Percentiles rank a stretch among this genome's conserved stretches.
Evolutionary conservation across 2,888 invertebrate species (phyloP).

Genomic region (Napeogenes inachia): DNA sequence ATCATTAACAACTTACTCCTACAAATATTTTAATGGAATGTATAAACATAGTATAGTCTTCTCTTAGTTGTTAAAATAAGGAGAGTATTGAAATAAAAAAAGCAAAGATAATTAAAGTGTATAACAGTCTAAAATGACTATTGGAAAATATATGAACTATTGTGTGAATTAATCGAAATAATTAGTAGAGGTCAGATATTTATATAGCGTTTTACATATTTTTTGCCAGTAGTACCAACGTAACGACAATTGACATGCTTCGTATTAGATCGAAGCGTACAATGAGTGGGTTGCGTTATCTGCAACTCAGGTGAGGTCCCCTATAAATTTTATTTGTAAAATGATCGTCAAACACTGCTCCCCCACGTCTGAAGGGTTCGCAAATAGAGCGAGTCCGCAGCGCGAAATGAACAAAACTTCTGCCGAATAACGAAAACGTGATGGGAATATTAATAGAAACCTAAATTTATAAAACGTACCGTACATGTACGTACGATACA

Average conservation of each 20-base stretch:
- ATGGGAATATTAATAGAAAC: constrained; percentile 26
- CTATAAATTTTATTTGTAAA: constrained; percentile 63
- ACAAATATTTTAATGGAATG: too few species aligned
- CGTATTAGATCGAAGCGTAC: constrained; percentile 21
- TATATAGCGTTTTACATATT: neutral
- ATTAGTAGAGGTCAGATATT: too few species aligned
- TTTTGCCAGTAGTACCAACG: neutral
- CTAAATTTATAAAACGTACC: neutral
- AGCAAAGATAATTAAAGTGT: too few species aligned
- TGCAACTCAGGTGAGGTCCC: constrained; percentile 35
- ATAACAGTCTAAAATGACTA: too few species aligned
- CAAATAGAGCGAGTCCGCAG: constrained; percentile 37
- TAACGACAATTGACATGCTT: neutral
- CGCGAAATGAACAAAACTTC: constrained; percentile 42
- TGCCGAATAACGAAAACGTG: constrained; percentile 25
- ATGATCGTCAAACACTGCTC: constrained; percentile 63
- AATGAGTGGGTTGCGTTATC: constrained; percentile 35
- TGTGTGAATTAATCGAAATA: too few species aligned
- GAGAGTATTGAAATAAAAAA: too few species aligned
- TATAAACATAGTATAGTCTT: too few species aligned
- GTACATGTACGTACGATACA: too few species aligned
- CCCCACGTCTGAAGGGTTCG: constrained; percentile 39
- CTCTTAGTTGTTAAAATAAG: too few species aligned
- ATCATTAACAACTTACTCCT: too few species aligned
- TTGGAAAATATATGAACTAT: too few species aligned